phyloP scores from a whole-genome alignment of 2,797 vertebrate genomes.

The Dendrocincla tyrannina region DNA sequence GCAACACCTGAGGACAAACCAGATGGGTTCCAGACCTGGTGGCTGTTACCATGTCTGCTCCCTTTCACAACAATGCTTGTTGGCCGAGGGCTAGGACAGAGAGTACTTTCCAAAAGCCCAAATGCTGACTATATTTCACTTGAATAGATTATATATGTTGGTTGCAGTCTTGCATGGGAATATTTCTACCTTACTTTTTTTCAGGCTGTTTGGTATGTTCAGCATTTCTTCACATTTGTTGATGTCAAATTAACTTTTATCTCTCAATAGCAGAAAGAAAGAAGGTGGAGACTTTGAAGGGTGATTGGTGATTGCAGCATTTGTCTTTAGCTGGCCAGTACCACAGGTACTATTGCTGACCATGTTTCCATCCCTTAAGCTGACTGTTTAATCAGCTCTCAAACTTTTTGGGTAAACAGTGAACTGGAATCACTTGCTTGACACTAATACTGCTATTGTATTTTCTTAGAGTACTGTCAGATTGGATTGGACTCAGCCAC shows the following conservation, averaged over 20 bases:
- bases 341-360: neutral
- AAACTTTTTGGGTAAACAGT: neutral
- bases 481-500: neutral
- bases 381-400: neutral
- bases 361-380: neutral
- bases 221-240: neutral
- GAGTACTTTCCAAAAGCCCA: neutral
- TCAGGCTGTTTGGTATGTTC: neutral
- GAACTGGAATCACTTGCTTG: neutral
- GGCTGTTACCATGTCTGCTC: fast-evolving
- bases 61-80: neutral
- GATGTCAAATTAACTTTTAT: neutral
- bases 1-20: neutral
- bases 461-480: neutral
- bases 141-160: too few relatives aligned
- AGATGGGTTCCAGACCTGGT: neutral
- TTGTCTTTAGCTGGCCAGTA: neutral
- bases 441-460: neutral
- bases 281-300: neutral
- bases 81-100: neutral
- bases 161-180: neutral
- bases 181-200: neutral
- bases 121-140: fast-evolving
- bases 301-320: neutral
- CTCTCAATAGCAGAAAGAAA: neutral